Conservation (phyloP, 2,113 vertebrate species). For the Bostrychus sinensis region DNA sequence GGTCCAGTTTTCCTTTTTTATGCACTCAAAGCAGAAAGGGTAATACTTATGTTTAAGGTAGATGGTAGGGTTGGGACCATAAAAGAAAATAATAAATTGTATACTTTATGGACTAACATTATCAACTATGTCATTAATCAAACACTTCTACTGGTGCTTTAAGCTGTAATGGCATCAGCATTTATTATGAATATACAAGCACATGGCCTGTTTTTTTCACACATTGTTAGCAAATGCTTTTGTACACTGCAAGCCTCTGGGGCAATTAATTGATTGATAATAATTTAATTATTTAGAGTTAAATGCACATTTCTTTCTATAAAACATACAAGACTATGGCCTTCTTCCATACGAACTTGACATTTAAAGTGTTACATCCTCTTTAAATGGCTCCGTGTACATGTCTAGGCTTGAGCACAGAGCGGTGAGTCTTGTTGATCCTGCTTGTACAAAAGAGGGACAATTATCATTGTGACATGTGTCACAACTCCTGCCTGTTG, state of each 20-base stretch:
- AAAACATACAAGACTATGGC: background rate
- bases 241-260: background rate
- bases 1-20: too few species aligned
- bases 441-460: conserved; percentile 33
- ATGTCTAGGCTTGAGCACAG: conserved; percentile 35
- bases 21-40: too few species aligned
- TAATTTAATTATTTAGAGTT: background rate
- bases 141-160: too few species aligned
- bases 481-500: background rate
- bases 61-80: too few species aligned
- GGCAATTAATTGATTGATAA: background rate
- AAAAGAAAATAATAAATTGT: too few species aligned
- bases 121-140: too few species aligned
- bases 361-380: conserved; percentile 23
- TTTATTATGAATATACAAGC: too few species aligned
- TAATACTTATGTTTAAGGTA: too few species aligned
- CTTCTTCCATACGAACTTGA: conserved; percentile 6
- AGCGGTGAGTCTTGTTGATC: conserved; percentile 40
- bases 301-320: background rate
- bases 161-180: too few species aligned
- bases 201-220: background rate
- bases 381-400: conserved; percentile 20
- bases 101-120: too few species aligned
- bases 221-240: too few species aligned
- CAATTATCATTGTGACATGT: conserved; percentile 28